Conservation (phyloP, 23 tunicate species). For the Halocynthia roretzi region DNA sequence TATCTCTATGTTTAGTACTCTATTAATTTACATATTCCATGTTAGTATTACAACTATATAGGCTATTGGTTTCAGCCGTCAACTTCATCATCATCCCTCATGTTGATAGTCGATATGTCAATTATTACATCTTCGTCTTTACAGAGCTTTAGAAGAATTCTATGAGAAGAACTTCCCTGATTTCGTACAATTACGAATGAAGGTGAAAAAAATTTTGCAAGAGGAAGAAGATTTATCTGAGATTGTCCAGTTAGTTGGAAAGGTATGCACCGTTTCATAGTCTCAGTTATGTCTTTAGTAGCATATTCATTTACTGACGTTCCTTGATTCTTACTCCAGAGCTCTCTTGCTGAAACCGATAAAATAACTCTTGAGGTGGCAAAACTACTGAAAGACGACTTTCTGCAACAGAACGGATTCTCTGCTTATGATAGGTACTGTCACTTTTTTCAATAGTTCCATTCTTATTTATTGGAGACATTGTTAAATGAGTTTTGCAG, state of each 20-base stretch:
- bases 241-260: conserved; percentile 98
- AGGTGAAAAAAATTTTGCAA: conserved; percentile 84
- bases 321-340: conserved; percentile 19
- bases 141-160: conserved; percentile 87
- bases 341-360: conserved; percentile 92
- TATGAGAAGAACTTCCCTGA: conserved; percentile 92
- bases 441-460: no score
- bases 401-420: conserved; percentile 89
- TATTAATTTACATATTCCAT: no score
- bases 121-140: neutral
- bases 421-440: conserved; percentile 87
- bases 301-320: neutral
- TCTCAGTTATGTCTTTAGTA: neutral
- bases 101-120: no score
- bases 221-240: conserved; percentile 97
- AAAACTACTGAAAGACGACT: conserved; percentile 87
- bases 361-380: conserved; percentile 98
- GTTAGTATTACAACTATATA: neutral
- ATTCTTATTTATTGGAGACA: no score
- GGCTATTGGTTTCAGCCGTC: neutral
- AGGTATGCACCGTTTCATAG: conserved; percentile 33
- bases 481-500: no score
- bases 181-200: conserved; percentile 81
- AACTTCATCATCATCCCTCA: no score
- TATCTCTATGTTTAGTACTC: no score